Evolutionary conservation across 1,140 invertebrate genomes (phyloP).

Genomic region (Camponotus vicinus): DNA sequence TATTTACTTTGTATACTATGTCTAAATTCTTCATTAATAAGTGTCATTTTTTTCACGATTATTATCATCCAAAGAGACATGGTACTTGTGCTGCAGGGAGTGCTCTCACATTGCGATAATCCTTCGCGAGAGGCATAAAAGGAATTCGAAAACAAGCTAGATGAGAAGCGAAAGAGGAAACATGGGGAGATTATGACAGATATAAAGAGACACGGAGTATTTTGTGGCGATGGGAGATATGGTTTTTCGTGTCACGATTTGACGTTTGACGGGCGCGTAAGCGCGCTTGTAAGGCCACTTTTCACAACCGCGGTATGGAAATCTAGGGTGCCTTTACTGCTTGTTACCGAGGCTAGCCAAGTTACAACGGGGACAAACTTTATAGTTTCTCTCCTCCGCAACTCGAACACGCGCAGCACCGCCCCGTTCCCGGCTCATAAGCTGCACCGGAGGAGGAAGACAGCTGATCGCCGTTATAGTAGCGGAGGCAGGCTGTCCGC

Average conservation of each 20-base stretch:
- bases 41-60: background rate
- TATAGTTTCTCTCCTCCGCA: slow-evolving; percentile 76
- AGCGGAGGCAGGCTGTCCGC: slow-evolving; percentile 26
- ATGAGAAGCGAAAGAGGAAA: slow-evolving; percentile 53
- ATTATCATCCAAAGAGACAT: background rate
- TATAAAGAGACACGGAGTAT: slow-evolving; percentile 22
- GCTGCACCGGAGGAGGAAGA: slow-evolving; percentile 57
- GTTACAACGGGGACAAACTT: slow-evolving; percentile 80
- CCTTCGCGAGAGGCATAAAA: slow-evolving; percentile 13
- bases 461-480: slow-evolving; percentile 67
- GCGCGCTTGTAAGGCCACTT: slow-evolving; percentile 68
- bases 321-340: slow-evolving; percentile 78
- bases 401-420: slow-evolving; percentile 28
- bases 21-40: background rate
- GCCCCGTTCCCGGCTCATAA: slow-evolving; percentile 67
- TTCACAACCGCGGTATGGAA: slow-evolving; percentile 78
- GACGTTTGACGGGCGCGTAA: slow-evolving; percentile 72
- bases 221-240: slow-evolving; percentile 46
- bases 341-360: slow-evolving; percentile 72
- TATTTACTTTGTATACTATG: too few relatives aligned
- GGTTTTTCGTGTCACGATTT: slow-evolving; percentile 75
- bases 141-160: slow-evolving; percentile 16
- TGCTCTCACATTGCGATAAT: background rate
- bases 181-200: background rate
- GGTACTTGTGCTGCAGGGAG: background rate